Conservation (phyloP, 1,140 invertebrate species). For the Xylocopa sonorina region DNA sequence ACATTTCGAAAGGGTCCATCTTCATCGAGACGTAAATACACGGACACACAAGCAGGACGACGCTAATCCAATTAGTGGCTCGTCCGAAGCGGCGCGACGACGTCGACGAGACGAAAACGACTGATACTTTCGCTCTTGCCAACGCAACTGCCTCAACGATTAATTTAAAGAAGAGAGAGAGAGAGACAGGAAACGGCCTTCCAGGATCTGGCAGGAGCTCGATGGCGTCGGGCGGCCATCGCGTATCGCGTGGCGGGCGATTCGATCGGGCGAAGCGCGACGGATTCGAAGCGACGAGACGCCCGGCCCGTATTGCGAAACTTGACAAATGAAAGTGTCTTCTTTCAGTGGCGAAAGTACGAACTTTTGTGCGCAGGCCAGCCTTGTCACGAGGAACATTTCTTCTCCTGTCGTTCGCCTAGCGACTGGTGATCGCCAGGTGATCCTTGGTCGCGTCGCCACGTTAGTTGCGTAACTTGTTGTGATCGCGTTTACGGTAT, state of each 20-base stretch:
- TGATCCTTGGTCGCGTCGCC: slow-evolving; percentile 2
- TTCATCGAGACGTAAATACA: background rate
- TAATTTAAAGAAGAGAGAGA: slow-evolving; percentile 51
- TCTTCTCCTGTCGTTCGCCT: slow-evolving; percentile 18
- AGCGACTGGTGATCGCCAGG: background rate
- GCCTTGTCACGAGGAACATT: slow-evolving; percentile 41
- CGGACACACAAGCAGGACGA: background rate
- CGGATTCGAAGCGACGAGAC: slow-evolving; percentile 45
- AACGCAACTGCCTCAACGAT: slow-evolving; percentile 48
- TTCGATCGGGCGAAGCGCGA: slow-evolving; percentile 22
- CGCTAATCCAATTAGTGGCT: background rate
- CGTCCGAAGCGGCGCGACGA: slow-evolving; percentile 1
- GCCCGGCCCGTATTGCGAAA: slow-evolving; percentile 58
- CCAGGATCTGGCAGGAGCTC: slow-evolving; percentile 41
- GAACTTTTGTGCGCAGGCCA: slow-evolving; percentile 56
- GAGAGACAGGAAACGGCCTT: too few relatives aligned
- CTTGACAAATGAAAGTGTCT: slow-evolving; percentile 60
- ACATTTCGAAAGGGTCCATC: background rate
- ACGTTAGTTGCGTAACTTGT: slow-evolving; percentile 22
- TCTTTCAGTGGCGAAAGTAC: slow-evolving; percentile 52
- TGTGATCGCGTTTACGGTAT: slow-evolving; percentile 37
- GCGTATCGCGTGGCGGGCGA: slow-evolving; percentile 36
- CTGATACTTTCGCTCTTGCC: slow-evolving; percentile 45
- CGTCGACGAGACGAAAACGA: slow-evolving; percentile 35
- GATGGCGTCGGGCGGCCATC: background rate